Evolutionary conservation across 2,113 vertebrate species (phyloP).

Genomic region (Excalfactoria chinensis): DNA sequence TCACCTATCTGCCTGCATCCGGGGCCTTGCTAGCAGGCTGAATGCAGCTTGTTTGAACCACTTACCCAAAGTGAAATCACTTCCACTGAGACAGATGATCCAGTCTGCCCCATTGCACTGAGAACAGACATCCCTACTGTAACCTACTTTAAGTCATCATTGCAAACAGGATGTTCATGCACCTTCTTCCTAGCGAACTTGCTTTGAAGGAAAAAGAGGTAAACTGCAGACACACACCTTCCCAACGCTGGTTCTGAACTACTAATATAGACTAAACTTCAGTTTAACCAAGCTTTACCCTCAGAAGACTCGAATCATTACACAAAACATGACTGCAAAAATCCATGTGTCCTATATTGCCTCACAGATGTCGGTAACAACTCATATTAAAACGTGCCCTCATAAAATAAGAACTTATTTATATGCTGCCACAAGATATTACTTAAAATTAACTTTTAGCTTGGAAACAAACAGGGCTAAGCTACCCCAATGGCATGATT

Average conservation of each 20-base stretch:
- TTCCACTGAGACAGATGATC: background rate
- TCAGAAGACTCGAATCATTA: background rate
- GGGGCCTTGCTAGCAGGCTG: background rate
- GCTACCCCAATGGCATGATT: background rate
- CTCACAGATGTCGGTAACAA: background rate
- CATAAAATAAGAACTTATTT: background rate
- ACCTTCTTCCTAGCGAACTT: background rate
- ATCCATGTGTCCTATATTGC: background rate
- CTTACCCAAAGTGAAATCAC: fast-evolving
- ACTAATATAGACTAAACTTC: background rate
- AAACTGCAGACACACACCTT: background rate
- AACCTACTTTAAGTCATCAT: background rate
- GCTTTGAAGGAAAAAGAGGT: background rate
- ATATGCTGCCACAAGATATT: background rate
- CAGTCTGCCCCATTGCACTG: too few species aligned
- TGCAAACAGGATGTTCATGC: background rate
- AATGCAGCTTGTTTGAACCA: fast-evolving
- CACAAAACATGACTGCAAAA: background rate
- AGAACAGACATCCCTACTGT: background rate
- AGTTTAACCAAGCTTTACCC: background rate
- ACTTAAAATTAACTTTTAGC: background rate
- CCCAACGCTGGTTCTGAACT: background rate
- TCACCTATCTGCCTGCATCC: background rate
- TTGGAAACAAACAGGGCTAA: background rate
- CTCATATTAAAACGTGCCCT: fast-evolving